A percentile compares a stretch with the other conserved stretches of the same genome.
Evolutionary conservation across 1,140 invertebrate genomes (phyloP).

Genomic region (Drosophila carrolli): DNA sequence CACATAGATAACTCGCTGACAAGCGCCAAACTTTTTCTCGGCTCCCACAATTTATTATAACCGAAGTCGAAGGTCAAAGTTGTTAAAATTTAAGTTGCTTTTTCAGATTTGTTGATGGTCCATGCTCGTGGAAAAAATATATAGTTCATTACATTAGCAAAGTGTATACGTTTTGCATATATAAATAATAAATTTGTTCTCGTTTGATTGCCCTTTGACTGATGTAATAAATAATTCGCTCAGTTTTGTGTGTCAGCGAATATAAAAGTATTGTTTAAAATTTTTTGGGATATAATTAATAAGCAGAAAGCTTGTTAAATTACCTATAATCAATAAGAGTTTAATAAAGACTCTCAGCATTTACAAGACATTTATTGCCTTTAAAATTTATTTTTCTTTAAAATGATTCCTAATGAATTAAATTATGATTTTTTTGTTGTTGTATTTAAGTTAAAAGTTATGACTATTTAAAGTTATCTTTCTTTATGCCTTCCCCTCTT

Average conservation of each 20-base stretch:
- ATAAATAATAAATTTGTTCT: conserved; percentile 66
- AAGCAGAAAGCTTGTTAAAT: neutral
- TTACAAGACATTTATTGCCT: too few relatives aligned
- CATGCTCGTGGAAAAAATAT: conserved; percentile 25
- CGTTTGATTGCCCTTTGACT: conserved; percentile 38
- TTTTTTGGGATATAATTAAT: neutral
- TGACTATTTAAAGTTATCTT: neutral
- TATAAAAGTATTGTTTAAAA: conserved; percentile 9
- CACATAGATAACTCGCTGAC: conserved; percentile 73
- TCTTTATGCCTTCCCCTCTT: neutral
- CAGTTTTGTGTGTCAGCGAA: conserved; percentile 6
- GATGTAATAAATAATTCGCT: conserved; percentile 20
- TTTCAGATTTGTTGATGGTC: conserved; percentile 60
- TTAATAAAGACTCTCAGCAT: too few relatives aligned
- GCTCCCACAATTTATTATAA: conserved; percentile 70
- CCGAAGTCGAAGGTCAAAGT: conserved; percentile 65
- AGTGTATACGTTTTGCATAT: conserved; percentile 48
- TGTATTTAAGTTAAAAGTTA: too few relatives aligned
- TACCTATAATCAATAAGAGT: too few relatives aligned
- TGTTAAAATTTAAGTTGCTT: conserved; percentile 70
- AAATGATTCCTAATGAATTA: too few relatives aligned
- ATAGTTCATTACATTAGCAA: conserved; percentile 53
- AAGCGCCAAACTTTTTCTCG: conserved; percentile 70
- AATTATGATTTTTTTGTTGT: too few relatives aligned
- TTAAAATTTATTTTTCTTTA: too few relatives aligned